Percentiles rank a stretch among this genome's conserved stretches.
phyloP scores from a whole-genome alignment of 2,888 invertebrate genomes.

The Copidosoma aretas region DNA sequence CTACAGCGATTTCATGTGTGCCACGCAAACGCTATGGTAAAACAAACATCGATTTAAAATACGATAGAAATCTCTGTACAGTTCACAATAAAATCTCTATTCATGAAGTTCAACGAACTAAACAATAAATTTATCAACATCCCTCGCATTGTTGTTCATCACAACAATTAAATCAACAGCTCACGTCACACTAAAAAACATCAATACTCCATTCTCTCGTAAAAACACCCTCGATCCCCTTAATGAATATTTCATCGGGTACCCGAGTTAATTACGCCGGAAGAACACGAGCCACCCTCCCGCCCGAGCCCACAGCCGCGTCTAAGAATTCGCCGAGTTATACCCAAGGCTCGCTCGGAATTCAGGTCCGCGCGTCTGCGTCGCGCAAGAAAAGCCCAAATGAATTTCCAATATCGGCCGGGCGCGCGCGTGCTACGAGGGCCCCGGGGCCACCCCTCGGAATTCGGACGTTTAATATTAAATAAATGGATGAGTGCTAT shows the following conservation, averaged over 20 bases:
- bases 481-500: not conserved
- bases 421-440: constrained; percentile 20
- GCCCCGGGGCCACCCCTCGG: constrained; percentile 22
- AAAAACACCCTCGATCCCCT: too few species aligned
- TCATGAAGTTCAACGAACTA: too few species aligned
- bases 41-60: too few species aligned
- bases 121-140: too few species aligned
- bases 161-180: too few species aligned
- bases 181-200: too few species aligned
- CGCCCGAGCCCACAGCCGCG: constrained; percentile 4
- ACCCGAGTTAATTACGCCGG: constrained; percentile 14
- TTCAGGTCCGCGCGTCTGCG: constrained; percentile 32
- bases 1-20: too few species aligned
- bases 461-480: constrained; percentile 7
- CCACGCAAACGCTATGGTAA: too few species aligned
- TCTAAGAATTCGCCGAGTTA: constrained; percentile 27
- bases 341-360: constrained; percentile 29
- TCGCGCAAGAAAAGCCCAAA: constrained; percentile 34
- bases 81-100: too few species aligned
- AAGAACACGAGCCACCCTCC: constrained; percentile 21
- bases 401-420: constrained; percentile 41
- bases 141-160: too few species aligned
- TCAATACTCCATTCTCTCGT: too few species aligned
- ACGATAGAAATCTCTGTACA: too few species aligned
- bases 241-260: constrained; percentile 7